Evolutionary conservation across 2,113 vertebrate species (phyloP).

Genomic region (Vulpes ferrilata): DNA sequence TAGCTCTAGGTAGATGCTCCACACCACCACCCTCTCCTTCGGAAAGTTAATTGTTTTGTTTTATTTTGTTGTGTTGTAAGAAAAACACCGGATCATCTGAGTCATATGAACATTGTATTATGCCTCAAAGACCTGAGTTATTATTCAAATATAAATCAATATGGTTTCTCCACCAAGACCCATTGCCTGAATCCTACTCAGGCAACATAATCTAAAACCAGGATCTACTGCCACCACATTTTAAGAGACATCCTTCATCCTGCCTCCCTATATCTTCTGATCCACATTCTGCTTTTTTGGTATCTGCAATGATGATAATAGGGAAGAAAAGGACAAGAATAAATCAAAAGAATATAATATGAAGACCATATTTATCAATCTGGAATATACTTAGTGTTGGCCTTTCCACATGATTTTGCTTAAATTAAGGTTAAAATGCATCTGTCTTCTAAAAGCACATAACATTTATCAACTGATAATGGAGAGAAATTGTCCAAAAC

Average conservation of each 20-base stretch:
- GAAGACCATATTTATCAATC: slow-evolving; percentile 32
- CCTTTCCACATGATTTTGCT: slow-evolving; percentile 24
- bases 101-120: not conserved
- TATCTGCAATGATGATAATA: not conserved
- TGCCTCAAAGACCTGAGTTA: slow-evolving; percentile 7
- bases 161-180: not conserved
- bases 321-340: not conserved
- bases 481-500: not conserved
- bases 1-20: not conserved
- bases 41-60: not conserved
- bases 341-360: not conserved
- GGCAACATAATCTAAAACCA: not conserved
- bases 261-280: not conserved
- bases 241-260: not conserved
- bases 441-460: not conserved
- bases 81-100: not conserved
- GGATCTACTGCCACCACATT: not conserved
- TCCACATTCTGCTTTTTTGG: not conserved
- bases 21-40: not conserved
- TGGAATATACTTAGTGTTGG: not conserved
- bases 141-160: not conserved
- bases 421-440: slow-evolving; percentile 2
- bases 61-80: not conserved
- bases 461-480: not conserved
- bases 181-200: not conserved